Base-by-base conservation (phyloP, 2,113 vertebrate genomes). In the Leucopsar rothschildi region DNA sequence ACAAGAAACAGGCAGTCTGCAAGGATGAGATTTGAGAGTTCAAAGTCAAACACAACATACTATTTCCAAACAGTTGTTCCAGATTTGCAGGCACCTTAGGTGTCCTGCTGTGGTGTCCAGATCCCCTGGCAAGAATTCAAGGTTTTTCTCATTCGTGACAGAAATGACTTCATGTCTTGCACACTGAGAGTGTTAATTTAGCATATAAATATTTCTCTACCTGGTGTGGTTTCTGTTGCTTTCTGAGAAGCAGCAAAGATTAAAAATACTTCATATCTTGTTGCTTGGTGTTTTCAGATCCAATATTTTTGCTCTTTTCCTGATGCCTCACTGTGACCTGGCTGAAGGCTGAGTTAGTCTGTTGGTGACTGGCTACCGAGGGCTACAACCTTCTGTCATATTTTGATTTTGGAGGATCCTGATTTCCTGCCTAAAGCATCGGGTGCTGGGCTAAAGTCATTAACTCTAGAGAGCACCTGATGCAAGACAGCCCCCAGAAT, bases 151-250 rank as follows among this genome's bases (percentile, higher is more conserved):
- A 4, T 78, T 82, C 0, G 1, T 95, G 82, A 60, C n/a, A 82
- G 73, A 72, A 91, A 78, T 92, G 52, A 95, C 78, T 92, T 95
- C 66, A 70, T 71, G 93, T 96, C 93, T 95, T 95, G 86, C 89
- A 84, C 86, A 86, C 80, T 42, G 77, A 55, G 89, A 66, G 64
- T 66, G 86, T 70, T 92, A 61, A 52, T 93, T 75, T 69, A 79
- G 66, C 70, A 72, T 53, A 60, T 75, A 95, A 87, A 72, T 85
- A 80, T 82, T 92, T 93, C 59, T 93, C 50, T 86, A 63, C 49
- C 45, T 85, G 82, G 44, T 79, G 23, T 27, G 37, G n/a, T 72
- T 82, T 79, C 73, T 95, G 49, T 53, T 93, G 71, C 76, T 93
- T 90, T 82, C 63, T 90, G 82, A 85, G 70, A 85, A 88, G 29